Evolutionary conservation across 2,888 invertebrate genomes (phyloP), one percentile per base, ranked within the genome.

Genomic region (Gortyna flavago): DNA sequence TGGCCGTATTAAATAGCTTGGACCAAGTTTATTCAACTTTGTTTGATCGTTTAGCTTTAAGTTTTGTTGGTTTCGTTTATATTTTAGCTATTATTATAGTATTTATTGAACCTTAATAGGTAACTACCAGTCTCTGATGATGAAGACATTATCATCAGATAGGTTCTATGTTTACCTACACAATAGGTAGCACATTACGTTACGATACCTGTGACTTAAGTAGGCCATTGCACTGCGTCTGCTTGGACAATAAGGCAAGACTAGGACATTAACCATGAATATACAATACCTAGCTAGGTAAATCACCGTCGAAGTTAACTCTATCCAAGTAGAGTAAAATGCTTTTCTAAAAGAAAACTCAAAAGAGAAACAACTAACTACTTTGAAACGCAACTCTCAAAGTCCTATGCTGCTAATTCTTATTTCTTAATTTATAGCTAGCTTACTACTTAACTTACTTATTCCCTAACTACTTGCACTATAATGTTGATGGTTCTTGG

Each of bases 1-100:
- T 68, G 76, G 71, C 75, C 62, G 70, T 84, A 79, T 85, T 82
- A 86, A 79, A 86, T 76, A 74, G 74, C 78, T 67, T 75, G 72
- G 69, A 75, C 76, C 7, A 84, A 86, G 72, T 85, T 85, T 75
- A 65, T 67, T 67, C 44, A 32, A 69, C 64, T 71, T 80, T 81
- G 80, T 76, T 71, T 61, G 29, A 72, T 72, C 74, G 66, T 67
- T 86, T 76, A 72, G 29, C 41, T 83, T 83, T 66, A 44, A 75
- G 76, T 67, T 68, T 59, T 68, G 25, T 74, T 38, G 11, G n/a
- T 70, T 54, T 62, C 54, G 35, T 62, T 62, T 25, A 11, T 48
- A 35, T 57, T 67, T 67, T 13, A 57, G 38, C 29, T 13, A 41
- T 48, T 32, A 16, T 13, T 32, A 25, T 38, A 9, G 25, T 32